Conservation (phyloP, 2,888 invertebrate genomes). For the Helleia helle region DNA sequence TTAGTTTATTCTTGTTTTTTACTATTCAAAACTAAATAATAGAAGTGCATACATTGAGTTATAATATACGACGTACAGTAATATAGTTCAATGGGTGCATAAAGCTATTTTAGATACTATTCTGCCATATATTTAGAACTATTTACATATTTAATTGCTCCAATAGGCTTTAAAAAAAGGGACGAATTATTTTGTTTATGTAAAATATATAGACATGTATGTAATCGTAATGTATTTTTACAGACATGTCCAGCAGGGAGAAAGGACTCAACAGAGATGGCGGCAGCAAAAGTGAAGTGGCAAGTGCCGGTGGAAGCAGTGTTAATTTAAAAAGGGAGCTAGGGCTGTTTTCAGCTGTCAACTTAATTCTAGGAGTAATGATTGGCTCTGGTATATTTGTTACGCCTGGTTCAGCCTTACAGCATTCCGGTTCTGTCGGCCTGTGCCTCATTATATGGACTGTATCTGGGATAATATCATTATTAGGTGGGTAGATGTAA, state of each 20-base stretch:
- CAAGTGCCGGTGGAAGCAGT: constrained; percentile 37
- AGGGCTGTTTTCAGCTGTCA: constrained; percentile 86
- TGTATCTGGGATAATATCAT: constrained; percentile 83
- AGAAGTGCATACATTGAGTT: too few species aligned
- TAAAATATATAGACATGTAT: too few species aligned
- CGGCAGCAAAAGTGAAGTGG: constrained; percentile 31
- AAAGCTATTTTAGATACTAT: too few species aligned
- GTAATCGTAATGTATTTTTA: too few species aligned
- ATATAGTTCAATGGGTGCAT: too few species aligned
- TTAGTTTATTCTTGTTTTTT: too few species aligned
- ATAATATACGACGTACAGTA: too few species aligned
- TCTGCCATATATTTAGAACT: too few species aligned
- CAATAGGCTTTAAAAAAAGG: too few species aligned
- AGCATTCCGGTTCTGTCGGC: constrained; percentile 85
- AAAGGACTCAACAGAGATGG: constrained; percentile 30
- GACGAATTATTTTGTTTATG: too few species aligned
- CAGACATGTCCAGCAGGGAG: constrained; percentile 38
- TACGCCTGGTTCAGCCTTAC: constrained; percentile 84
- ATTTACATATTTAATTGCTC: too few species aligned
- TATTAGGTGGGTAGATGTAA: constrained; percentile 79
- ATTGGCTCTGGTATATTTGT: constrained; percentile 93
- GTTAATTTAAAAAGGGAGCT: constrained; percentile 82
- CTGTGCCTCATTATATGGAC: constrained; percentile 86
- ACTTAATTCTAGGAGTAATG: constrained; percentile 90
- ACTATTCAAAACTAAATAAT: too few species aligned